A percentile compares a stretch with the other conserved stretches of the same genome.
Evolutionary conservation across 2,113 vertebrate species (phyloP).

Genomic region (Corythaixoides concolor): DNA sequence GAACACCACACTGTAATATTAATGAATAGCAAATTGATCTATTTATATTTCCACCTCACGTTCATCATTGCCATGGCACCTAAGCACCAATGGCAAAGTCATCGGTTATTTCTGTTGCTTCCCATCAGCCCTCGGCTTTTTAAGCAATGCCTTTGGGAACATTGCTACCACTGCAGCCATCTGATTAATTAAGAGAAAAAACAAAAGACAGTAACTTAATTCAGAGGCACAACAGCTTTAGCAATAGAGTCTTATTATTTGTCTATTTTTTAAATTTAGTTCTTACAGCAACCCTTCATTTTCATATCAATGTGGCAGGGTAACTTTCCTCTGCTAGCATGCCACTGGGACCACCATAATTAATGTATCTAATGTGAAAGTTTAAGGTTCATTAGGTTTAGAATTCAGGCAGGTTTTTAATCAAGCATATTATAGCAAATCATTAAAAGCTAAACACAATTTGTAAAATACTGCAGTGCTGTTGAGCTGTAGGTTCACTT

Average conservation of each 20-base stretch:
- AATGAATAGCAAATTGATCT: not conserved
- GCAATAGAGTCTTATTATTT: not conserved
- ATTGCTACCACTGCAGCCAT: not conserved
- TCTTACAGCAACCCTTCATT: constrained; percentile 41
- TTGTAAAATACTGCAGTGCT: not conserved
- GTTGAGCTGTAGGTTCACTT: not conserved
- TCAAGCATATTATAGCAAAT: constrained; percentile 65
- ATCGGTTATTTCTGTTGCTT: not conserved
- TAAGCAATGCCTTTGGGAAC: not conserved
- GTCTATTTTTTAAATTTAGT: constrained; percentile 5
- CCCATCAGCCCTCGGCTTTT: not conserved
- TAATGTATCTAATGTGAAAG: constrained; percentile 67
- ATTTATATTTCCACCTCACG: not conserved
- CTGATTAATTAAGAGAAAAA: constrained; percentile 56
- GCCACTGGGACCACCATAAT: constrained; percentile 56
- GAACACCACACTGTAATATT: not conserved
- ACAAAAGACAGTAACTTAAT: constrained; percentile 45
- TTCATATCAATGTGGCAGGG: constrained; percentile 44
- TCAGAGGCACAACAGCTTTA: constrained; percentile 2
- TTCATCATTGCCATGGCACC: not conserved
- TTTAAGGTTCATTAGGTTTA: constrained; percentile 70
- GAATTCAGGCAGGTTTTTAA: constrained; percentile 68
- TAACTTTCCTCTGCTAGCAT: not conserved
- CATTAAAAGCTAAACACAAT: constrained; percentile 47
- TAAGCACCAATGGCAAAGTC: not conserved